A percentile compares a stretch with the other conserved stretches of the same genome.
phyloP scores from a whole-genome alignment of 2,113 vertebrate species.

The Pandion haliaetus region DNA sequence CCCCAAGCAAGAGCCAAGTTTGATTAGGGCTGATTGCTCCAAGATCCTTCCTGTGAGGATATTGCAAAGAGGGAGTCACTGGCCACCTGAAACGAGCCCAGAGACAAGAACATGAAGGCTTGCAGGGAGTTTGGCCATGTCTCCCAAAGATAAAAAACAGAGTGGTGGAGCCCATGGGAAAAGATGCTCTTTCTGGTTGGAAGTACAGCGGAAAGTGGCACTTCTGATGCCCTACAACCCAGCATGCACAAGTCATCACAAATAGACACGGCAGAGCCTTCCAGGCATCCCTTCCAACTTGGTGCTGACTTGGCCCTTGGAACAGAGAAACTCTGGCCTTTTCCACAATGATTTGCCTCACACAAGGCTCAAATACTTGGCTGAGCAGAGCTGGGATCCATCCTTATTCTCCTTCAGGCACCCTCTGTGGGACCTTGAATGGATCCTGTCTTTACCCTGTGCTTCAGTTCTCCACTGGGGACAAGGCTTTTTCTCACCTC shows the following conservation, averaged over 20 bases:
- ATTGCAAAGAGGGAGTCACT: not conserved
- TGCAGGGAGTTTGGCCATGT: not conserved
- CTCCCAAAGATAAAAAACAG: not conserved
- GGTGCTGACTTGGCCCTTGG: not conserved
- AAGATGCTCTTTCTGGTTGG: not conserved
- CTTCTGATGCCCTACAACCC: not conserved
- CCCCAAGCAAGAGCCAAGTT: not conserved
- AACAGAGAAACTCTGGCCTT: not conserved
- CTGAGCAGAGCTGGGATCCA: not conserved
- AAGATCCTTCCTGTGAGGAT: not conserved
- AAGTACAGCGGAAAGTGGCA: not conserved
- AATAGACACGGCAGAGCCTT: not conserved
- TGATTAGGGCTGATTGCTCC: not conserved
- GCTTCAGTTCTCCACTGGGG: not conserved
- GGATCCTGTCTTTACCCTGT: not conserved
- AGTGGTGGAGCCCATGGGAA: not conserved
- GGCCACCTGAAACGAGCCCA: not conserved
- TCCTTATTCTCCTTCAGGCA: not conserved
- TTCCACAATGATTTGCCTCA: not conserved
- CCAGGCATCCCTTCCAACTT: not conserved
- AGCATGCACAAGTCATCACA: not conserved
- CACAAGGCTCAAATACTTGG: slow-evolving; percentile 1
- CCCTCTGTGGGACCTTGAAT: not conserved
- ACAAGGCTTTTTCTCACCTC: not conserved
- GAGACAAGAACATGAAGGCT: not conserved